Percentiles rank a stretch among this genome's conserved stretches.
These are phyloP conservation scores for Aeoliscus strigatus DNA, from an alignment of 2,797 vertebrate species.

Conservation along the genomic window DNA sequence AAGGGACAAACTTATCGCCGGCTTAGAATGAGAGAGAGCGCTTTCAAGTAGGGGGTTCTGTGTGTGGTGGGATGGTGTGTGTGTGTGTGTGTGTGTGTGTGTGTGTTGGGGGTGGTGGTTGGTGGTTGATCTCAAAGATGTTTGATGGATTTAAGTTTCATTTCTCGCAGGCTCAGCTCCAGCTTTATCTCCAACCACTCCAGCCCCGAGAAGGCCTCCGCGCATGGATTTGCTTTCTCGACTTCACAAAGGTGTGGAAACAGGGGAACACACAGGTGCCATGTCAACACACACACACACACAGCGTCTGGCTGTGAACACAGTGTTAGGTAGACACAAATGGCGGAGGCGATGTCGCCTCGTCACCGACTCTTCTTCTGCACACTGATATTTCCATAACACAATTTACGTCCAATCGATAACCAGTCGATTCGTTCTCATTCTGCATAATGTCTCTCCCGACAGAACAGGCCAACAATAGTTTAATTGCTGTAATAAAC, in stretches of 20 bases:
- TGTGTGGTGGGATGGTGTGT: conserved; percentile 1
- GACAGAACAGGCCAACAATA: conserved; percentile 38
- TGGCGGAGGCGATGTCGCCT: background rate
- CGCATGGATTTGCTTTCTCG: conserved; percentile 36
- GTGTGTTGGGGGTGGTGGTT: too few relatives aligned
- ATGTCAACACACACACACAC: conserved; percentile 1
- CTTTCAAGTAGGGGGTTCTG: conserved; percentile 54
- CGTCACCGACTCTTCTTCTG: conserved; percentile 2
- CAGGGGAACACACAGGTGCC: conserved; percentile 1
- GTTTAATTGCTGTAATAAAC: conserved; percentile 70
- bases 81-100: background rate
- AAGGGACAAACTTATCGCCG: conserved; percentile 67
- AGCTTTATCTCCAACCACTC: conserved; percentile 47
- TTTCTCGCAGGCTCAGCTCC: conserved; percentile 53
- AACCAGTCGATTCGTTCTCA: conserved; percentile 65
- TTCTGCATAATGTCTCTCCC: conserved; percentile 58
- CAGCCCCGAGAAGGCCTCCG: conserved; percentile 40
- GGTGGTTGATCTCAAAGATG: too few relatives aligned
- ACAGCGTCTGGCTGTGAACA: conserved; percentile 3
- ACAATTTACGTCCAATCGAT: conserved; percentile 58
- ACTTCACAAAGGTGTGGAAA: conserved; percentile 24
- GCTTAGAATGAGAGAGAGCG: conserved; percentile 57
- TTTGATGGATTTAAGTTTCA: conserved; percentile 63
- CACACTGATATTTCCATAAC: conserved; percentile 53
- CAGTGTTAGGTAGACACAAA: conserved; percentile 8